Percentiles rank a stretch among this genome's conserved stretches.
Conservation (phyloP, 1,140 invertebrate species). For the Drosophila parabipectinata region DNA sequence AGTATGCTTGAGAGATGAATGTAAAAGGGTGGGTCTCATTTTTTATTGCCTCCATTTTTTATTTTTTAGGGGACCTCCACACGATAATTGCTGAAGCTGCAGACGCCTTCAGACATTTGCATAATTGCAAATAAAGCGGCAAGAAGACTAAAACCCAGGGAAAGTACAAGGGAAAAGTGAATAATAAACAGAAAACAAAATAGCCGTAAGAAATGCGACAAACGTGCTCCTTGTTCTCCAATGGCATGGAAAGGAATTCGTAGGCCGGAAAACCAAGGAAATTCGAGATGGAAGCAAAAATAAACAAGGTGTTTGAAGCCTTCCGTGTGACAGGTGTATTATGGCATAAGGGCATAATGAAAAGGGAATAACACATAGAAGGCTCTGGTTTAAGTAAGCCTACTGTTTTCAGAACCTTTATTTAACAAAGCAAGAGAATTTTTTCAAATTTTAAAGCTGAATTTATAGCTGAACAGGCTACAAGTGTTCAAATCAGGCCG, state of each 20-base stretch:
- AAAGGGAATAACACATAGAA: neutral
- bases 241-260: conserved; percentile 22
- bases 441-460: no score
- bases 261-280: neutral
- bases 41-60: no score
- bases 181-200: conserved; percentile 41
- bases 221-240: conserved; percentile 16
- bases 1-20: neutral
- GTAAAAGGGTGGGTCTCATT: conserved; percentile 1
- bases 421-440: no score
- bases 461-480: no score
- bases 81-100: conserved; percentile 21
- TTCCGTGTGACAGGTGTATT: conserved; percentile 1
- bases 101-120: conserved; percentile 32
- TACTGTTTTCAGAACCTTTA: no score
- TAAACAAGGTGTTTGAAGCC: neutral
- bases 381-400: neutral
- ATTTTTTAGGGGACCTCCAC: no score
- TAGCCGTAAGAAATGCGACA: conserved; percentile 33
- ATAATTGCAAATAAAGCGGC: conserved; percentile 25
- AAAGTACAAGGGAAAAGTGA: conserved; percentile 9
- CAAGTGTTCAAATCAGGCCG: no score
- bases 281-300: neutral
- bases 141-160: neutral
- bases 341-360: neutral